phyloP scores from a whole-genome alignment of 2,797 vertebrate genomes.

The Falco novaeseelandiae region DNA sequence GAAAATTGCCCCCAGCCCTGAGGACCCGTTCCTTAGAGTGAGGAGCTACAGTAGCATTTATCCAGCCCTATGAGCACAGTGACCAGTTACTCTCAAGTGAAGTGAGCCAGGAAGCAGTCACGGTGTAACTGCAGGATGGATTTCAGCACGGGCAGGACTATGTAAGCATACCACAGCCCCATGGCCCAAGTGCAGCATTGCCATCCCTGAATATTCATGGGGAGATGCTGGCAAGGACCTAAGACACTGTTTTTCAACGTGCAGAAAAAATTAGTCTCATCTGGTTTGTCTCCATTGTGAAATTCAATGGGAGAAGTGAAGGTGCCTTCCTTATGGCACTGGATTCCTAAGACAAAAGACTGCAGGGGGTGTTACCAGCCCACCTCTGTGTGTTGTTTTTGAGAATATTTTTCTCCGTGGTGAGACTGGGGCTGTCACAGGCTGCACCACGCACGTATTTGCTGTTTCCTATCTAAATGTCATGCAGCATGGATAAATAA shows the following conservation, averaged over 20 bases:
- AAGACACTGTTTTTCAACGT: background rate
- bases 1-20: background rate
- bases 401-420: background rate
- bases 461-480: slow-evolving; percentile 12
- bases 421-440: background rate
- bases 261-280: background rate
- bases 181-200: background rate
- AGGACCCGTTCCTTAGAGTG: background rate
- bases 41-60: background rate
- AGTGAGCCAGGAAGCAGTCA: background rate
- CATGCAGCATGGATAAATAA: background rate
- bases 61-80: background rate
- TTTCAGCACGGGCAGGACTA: background rate
- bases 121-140: fast-evolving
- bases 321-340: background rate
- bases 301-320: background rate
- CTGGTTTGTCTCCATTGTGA: background rate
- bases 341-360: background rate
- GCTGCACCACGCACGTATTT: background rate
- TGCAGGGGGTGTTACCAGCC: background rate
- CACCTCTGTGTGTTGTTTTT: background rate
- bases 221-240: background rate
- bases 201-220: background rate
- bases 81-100: fast-evolving
- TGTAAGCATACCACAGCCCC: too few relatives aligned